phyloP scores from a whole-genome alignment of 1,140 invertebrate species.

The Bombus vancouverensis region DNA sequence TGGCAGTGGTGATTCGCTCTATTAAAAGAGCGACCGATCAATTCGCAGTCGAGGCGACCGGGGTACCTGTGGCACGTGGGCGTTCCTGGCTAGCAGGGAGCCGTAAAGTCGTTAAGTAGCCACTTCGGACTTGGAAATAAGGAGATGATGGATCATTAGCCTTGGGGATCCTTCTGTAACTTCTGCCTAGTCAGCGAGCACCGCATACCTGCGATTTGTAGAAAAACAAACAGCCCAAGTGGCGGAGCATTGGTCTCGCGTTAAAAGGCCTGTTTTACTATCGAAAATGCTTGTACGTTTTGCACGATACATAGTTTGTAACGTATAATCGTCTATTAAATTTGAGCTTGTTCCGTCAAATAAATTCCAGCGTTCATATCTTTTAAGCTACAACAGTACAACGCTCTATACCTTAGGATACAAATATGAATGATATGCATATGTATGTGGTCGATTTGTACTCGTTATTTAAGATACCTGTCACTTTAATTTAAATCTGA shows the following conservation, averaged over 20 bases:
- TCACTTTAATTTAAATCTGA: too few relatives aligned
- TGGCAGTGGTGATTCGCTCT: constrained; percentile 48
- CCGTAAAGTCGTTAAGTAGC: constrained; percentile 68
- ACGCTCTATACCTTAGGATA: too few relatives aligned
- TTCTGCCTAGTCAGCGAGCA: constrained; percentile 23
- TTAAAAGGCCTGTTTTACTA: neutral
- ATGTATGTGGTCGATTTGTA: too few relatives aligned
- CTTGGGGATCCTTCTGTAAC: constrained; percentile 53
- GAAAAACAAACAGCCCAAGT: constrained; percentile 12
- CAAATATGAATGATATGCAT: too few relatives aligned
- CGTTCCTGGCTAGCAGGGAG: constrained; percentile 59
- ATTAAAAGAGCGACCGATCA: constrained; percentile 62
- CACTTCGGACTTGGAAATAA: constrained; percentile 60
- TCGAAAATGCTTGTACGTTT: too few relatives aligned
- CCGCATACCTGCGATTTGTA: constrained; percentile 13
- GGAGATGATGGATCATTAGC: constrained; percentile 67
- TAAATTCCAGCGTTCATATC: too few relatives aligned
- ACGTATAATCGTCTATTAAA: too few relatives aligned
- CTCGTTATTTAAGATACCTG: too few relatives aligned
- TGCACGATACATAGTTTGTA: too few relatives aligned
- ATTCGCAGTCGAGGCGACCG: constrained; percentile 51
- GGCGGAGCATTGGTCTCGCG: neutral
- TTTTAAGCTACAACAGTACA: too few relatives aligned
- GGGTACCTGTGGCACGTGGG: constrained; percentile 60
- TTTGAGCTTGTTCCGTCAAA: too few relatives aligned